Base-by-base conservation (phyloP, 2,797 vertebrate genomes). In the Tachyglossus aculeatus region DNA sequence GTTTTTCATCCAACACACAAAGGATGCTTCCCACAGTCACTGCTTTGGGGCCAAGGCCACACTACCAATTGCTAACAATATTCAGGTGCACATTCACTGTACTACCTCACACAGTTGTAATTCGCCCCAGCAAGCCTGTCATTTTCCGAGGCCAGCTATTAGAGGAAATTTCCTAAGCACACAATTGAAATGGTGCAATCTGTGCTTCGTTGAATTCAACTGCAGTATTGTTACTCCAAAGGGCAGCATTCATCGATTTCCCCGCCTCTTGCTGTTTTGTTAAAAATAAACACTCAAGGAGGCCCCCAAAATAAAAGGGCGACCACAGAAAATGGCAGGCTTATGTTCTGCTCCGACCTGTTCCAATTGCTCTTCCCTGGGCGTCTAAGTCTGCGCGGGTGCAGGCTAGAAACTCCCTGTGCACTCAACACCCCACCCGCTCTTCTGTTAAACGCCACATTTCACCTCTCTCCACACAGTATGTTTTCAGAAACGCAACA, bases 401-500 rank as follows among this genome's bases (percentile, higher is more conserved):
- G n/a, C 22, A 7, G 29, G n/a, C 40, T 21, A 18, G 41, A 11
- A 3, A 16, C 10, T 1, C 8, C 18, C 31, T 48, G 29, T 48
- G 18, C 4, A 0, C 9, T 5, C 22, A 18, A 9, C 4, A 8
- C 16, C 41, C n/a, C 16, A 21, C 27, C 36, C 3, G 11, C 3
- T 24, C 36, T 41, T 19, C 15, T 31, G 3, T 4, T n/a, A 12
- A n/a, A 21, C 44, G 25, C 27, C 36, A 19, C 4, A 21, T 7
- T 19, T 41, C 10, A 5, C 59, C 16, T 34, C 21, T 33, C 12
- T 3, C 16, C n/a, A n/a, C 9, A 3, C 22, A 12, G n/a, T n/a
- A 3, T 24, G 12, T 61, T 44, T 37, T 27, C 31, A 61, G 55
- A 68, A 50, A 25, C 40, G 8, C 54, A 59, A 22, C 48, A 40